Evolutionary conservation across 2,113 vertebrate genomes (phyloP).

Genomic region (Malurus melanocephalus): DNA sequence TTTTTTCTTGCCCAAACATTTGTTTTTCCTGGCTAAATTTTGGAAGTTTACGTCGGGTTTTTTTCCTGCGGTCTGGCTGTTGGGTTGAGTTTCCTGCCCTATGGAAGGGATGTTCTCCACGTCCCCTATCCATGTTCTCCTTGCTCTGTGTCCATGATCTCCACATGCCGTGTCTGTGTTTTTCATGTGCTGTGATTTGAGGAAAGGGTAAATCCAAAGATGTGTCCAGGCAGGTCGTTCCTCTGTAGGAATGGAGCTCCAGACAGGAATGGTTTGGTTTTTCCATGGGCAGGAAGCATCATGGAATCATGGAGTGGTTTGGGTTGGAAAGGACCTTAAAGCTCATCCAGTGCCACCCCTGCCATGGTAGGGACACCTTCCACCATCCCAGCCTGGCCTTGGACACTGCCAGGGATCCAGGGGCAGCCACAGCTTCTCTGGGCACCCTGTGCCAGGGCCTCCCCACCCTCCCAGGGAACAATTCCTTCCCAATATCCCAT

Average conservation of each 20-base stretch:
- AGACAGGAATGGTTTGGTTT: neutral
- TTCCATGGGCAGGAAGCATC: neutral
- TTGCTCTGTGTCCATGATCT: neutral
- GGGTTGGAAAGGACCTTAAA: neutral
- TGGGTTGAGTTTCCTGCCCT: neutral
- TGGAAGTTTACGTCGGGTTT: rapidly evolving
- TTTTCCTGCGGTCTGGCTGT: rapidly evolving
- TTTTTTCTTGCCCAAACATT: rapidly evolving
- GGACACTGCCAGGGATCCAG: neutral
- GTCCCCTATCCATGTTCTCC: neutral
- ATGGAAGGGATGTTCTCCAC: neutral
- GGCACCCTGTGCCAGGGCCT: neutral
- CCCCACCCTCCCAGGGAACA: neutral
- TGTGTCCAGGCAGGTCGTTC: neutral
- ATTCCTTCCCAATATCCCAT: neutral
- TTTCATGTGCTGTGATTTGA: neutral
- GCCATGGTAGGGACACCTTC: neutral
- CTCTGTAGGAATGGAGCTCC: neutral
- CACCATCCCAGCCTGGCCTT: neutral
- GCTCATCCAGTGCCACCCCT: rapidly evolving
- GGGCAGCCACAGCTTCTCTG: neutral
- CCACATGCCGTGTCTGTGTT: no score
- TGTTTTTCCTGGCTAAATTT: rapidly evolving
- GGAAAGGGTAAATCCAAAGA: neutral
- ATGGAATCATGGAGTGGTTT: neutral